phyloP scores from a whole-genome alignment of 2,113 vertebrate species.

The Sinocyclocheilus anophthalmus region DNA sequence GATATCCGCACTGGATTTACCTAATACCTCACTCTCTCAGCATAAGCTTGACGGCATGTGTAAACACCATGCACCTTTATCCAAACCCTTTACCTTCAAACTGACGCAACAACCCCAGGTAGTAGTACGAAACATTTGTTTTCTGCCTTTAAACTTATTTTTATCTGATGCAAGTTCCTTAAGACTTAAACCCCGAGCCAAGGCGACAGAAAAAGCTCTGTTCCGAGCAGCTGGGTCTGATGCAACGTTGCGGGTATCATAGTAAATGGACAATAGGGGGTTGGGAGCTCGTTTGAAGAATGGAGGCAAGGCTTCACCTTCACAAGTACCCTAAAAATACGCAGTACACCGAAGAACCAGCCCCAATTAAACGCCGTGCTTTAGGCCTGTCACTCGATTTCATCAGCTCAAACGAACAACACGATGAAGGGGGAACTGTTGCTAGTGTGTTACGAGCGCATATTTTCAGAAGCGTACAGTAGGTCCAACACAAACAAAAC shows the following conservation, averaged over 20 bases:
- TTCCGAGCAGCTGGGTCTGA: conserved; percentile 42
- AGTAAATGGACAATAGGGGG: conserved; percentile 37
- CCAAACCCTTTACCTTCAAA: background rate
- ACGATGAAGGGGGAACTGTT: background rate
- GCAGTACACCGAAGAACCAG: background rate
- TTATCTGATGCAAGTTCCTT: conserved; percentile 28
- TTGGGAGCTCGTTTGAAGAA: conserved; percentile 31
- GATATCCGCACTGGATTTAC: conserved; percentile 41
- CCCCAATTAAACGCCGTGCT: conserved; percentile 14
- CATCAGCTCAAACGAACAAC: conserved; percentile 44
- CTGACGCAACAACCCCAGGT: conserved; percentile 20
- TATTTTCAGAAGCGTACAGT: background rate
- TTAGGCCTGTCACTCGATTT: conserved; percentile 48
- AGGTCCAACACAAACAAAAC: background rate
- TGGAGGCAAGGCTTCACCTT: conserved; percentile 24
- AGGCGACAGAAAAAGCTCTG: conserved; percentile 3
- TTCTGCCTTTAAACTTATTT: background rate
- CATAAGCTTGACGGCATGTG: conserved; percentile 36
- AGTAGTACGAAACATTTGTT: conserved; percentile 25
- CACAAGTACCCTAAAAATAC: conserved; percentile 29
- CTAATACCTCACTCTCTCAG: conserved; percentile 37
- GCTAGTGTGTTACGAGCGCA: background rate
- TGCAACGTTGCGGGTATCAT: conserved; percentile 30
- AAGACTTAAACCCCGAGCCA: background rate
- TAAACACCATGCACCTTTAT: conserved; percentile 23